Percentiles rank a stretch among this genome's conserved stretches.
phyloP scores from a whole-genome alignment of 2,888 invertebrate genomes.

The Apoda limacodes region DNA sequence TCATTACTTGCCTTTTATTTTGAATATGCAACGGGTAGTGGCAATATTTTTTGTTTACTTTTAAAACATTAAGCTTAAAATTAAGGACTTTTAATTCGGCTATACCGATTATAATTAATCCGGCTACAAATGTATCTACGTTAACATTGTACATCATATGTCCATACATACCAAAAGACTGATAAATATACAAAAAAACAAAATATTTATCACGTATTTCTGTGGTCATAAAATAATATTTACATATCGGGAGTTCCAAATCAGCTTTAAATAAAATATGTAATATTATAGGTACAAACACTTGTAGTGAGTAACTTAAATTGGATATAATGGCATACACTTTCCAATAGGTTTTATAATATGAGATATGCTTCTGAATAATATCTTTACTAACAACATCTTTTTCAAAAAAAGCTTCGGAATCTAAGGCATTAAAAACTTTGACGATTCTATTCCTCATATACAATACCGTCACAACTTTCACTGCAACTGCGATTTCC shows the following conservation, averaged over 20 bases:
- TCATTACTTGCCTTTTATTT: constrained; percentile 19
- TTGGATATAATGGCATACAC: constrained; percentile 26
- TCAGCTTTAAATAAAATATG: constrained; percentile 27
- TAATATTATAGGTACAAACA: constrained; percentile 29
- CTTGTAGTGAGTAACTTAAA: constrained; percentile 27
- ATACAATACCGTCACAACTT: constrained; percentile 36
- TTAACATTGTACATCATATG: constrained; percentile 48
- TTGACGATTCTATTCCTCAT: constrained; percentile 32
- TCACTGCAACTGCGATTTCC: constrained; percentile 24
- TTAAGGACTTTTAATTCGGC: constrained; percentile 36
- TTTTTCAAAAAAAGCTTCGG: constrained; percentile 31
- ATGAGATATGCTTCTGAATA: constrained; percentile 23
- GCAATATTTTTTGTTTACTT: constrained; percentile 19
- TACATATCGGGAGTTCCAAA: constrained; percentile 40
- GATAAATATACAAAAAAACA: constrained; percentile 35
- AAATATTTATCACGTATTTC: constrained; percentile 32
- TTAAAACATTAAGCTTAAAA: constrained; percentile 30
- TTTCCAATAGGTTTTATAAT: constrained; percentile 31
- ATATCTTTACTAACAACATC: constrained; percentile 27
- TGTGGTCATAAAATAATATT: constrained; percentile 45
- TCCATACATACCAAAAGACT: constrained; percentile 39
- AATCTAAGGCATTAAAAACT: constrained; percentile 36
- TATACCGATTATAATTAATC: constrained; percentile 35
- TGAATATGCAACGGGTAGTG: constrained; percentile 11
- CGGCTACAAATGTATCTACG: constrained; percentile 40